Evolutionary conservation across 2,797 vertebrate species (phyloP).

Genomic region (Lerista edwardsae): DNA sequence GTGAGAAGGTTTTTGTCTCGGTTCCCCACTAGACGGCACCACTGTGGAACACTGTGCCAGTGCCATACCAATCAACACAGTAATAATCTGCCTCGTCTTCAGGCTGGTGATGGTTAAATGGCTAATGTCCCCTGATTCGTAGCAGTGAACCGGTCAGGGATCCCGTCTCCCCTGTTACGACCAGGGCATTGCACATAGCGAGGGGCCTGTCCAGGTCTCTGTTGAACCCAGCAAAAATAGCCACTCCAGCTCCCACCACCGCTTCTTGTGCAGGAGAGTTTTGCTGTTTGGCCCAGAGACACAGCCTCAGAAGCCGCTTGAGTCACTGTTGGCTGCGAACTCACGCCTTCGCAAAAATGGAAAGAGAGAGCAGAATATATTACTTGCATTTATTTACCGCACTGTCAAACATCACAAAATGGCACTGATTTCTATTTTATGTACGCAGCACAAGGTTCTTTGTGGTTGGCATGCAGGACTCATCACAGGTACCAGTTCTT

Average conservation of each 20-base stretch:
- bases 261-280: slow-evolving; percentile 9
- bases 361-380: too few species aligned
- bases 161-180: background rate
- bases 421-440: too few species aligned
- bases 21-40: background rate
- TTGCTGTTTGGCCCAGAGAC: slow-evolving; percentile 3
- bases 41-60: background rate
- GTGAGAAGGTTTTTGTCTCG: background rate
- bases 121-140: background rate
- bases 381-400: too few species aligned
- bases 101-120: slow-evolving; percentile 6
- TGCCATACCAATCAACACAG: slow-evolving; percentile 8
- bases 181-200: fast-evolving
- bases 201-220: fast-evolving
- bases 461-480: background rate
- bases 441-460: fast-evolving
- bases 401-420: background rate
- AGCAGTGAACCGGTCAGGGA: background rate
- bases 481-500: too few species aligned
- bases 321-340: background rate
- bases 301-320: background rate
- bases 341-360: background rate
- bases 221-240: background rate
- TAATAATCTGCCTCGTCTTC: slow-evolving; percentile 5
- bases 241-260: background rate